phyloP scores from a whole-genome alignment of 2,113 vertebrate species.

The Xiphophorus hellerii region DNA sequence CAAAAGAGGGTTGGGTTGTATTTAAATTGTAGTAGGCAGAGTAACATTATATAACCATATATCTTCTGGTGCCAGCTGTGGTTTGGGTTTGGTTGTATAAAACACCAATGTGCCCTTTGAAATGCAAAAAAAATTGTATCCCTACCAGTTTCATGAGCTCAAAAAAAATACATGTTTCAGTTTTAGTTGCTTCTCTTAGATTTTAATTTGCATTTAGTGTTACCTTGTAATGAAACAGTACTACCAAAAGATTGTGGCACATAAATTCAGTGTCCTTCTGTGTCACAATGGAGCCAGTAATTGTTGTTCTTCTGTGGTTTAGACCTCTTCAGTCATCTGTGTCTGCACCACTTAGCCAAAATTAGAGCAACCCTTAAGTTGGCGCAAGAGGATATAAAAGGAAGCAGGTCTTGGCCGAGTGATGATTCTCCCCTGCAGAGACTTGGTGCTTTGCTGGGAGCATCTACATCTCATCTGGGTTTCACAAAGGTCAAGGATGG shows the following conservation, averaged over 20 bases:
- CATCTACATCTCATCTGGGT: slow-evolving; percentile 13
- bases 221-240: slow-evolving; percentile 39
- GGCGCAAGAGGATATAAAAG: slow-evolving; percentile 67
- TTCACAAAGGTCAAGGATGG: slow-evolving; percentile 37
- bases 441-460: slow-evolving; percentile 25
- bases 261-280: slow-evolving; percentile 28
- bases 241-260: slow-evolving; percentile 32
- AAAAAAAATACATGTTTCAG: slow-evolving; percentile 28
- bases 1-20: slow-evolving; percentile 1
- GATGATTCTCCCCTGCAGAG: slow-evolving; percentile 44
- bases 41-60: slow-evolving; percentile 34
- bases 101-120: slow-evolving; percentile 11
- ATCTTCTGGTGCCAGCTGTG: slow-evolving; percentile 37
- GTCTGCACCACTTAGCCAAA: slow-evolving; percentile 54
- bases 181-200: background rate
- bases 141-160: slow-evolving; percentile 7
- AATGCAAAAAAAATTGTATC: slow-evolving; percentile 15
- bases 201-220: slow-evolving; percentile 45
- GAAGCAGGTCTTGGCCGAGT: slow-evolving; percentile 61
- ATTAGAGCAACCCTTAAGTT: slow-evolving; percentile 54
- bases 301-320: slow-evolving; percentile 49
- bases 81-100: slow-evolving; percentile 48
- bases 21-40: slow-evolving; percentile 15
- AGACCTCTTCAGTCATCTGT: slow-evolving; percentile 38
- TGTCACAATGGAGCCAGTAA: slow-evolving; percentile 45